These are phyloP conservation scores for Lycocorax pyrrhopterus DNA, from an alignment of 2,113 vertebrate genomes.

Conservation along the genomic window DNA sequence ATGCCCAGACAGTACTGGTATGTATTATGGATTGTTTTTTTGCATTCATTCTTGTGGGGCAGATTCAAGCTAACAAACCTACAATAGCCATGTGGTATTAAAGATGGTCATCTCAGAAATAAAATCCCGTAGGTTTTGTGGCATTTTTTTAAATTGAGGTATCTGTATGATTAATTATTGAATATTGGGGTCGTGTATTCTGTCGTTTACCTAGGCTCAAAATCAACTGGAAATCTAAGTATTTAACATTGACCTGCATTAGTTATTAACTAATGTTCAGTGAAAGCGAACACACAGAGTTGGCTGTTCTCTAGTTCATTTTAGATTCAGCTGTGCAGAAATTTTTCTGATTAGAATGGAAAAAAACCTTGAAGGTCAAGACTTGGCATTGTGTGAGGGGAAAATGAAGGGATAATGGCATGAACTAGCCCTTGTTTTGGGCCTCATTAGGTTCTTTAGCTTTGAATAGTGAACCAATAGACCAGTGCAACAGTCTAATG, in stretches of 20 bases:
- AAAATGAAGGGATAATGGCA: background rate
- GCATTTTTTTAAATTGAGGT: background rate
- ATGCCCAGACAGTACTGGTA: slow-evolving; percentile 95
- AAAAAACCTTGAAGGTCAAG: background rate
- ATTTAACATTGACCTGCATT: background rate
- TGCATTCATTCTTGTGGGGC: background rate
- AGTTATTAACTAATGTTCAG: background rate
- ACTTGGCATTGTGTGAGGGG: background rate
- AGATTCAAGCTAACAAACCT: background rate
- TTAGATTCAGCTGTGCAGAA: background rate
- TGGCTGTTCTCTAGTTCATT: background rate
- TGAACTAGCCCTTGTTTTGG: background rate
- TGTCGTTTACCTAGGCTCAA: background rate
- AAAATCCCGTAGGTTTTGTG: background rate
- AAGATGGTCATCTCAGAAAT: background rate
- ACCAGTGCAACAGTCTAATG: background rate
- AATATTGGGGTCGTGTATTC: background rate
- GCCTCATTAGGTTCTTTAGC: background rate
- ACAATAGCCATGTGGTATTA: background rate
- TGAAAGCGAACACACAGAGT: background rate
- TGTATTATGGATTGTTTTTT: background rate
- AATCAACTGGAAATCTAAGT: background rate
- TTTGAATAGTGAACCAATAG: background rate
- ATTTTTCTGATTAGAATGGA: background rate
- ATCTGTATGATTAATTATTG: background rate